Evolutionary conservation across 2,888 invertebrate genomes (phyloP).

Genomic region (Bellardia pandia): DNA sequence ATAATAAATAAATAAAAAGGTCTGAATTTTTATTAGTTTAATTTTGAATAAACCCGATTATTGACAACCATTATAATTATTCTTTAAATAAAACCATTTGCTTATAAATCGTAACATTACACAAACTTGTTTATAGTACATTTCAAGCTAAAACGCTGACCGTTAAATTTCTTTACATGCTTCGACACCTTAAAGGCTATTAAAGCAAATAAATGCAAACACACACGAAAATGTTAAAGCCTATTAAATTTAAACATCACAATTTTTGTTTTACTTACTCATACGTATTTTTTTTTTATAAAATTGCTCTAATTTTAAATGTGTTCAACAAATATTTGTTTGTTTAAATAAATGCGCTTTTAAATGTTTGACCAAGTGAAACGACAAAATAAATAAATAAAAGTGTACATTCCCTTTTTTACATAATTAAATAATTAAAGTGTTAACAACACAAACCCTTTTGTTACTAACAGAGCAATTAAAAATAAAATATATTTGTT

Average conservation of each 20-base stretch:
- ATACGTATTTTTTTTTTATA: neutral
- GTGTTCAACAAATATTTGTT: neutral
- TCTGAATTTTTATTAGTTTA: too few relatives aligned
- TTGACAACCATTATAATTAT: too few relatives aligned
- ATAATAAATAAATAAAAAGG: too few relatives aligned
- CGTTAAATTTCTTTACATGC: conserved; percentile 20
- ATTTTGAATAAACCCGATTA: too few relatives aligned
- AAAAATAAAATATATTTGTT: conserved; percentile 40
- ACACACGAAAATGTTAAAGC: neutral
- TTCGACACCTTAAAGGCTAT: neutral
- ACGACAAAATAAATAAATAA: neutral
- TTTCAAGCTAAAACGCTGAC: neutral
- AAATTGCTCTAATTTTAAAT: neutral
- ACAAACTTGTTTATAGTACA: neutral
- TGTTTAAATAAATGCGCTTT: conserved; percentile 8
- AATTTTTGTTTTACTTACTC: neutral
- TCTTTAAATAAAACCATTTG: too few relatives aligned
- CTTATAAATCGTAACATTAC: too few relatives aligned
- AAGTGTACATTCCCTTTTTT: neutral
- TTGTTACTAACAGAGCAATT: conserved; percentile 54
- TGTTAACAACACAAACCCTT: conserved; percentile 63
- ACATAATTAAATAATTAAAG: conserved; percentile 64
- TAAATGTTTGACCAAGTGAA: conserved; percentile 22
- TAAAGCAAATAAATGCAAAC: conserved; percentile 7
- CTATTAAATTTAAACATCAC: conserved; percentile 2